These are phyloP conservation scores for Streptopelia turtur DNA, from an alignment of 2,797 vertebrate species.

Conservation along the genomic window DNA sequence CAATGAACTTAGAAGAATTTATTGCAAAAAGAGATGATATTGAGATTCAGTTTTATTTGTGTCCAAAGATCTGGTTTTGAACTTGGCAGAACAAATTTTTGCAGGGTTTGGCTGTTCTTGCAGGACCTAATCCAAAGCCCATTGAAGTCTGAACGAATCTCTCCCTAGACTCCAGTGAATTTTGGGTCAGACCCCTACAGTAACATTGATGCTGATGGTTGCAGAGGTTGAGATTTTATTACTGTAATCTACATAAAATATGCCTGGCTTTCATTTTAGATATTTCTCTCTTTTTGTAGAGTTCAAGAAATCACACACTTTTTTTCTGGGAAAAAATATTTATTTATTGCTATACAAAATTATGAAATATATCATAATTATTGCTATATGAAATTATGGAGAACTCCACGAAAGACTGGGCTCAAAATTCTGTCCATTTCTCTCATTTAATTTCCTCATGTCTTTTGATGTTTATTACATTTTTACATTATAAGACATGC, in stretches of 20 bases:
- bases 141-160: constrained; percentile 59
- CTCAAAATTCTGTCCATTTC: not conserved
- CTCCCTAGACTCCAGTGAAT: constrained; percentile 67
- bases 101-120: constrained; percentile 62
- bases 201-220: constrained; percentile 51
- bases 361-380: not conserved
- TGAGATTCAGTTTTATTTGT: constrained; percentile 67
- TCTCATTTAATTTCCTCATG: not conserved
- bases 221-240: constrained; percentile 66
- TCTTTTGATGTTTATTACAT: not conserved
- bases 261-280: constrained; percentile 42
- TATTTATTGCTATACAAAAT: not conserved
- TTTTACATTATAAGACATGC: not conserved
- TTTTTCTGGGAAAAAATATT: not conserved
- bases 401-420: not conserved
- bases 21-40: constrained; percentile 61
- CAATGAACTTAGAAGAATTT: constrained; percentile 52
- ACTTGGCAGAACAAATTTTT: constrained; percentile 60
- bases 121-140: constrained; percentile 61
- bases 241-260: constrained; percentile 60
- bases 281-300: not conserved
- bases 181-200: constrained; percentile 63
- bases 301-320: not conserved
- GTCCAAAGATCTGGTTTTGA: constrained; percentile 65
- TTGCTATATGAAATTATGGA: not conserved